Percentiles rank a stretch among this genome's conserved stretches.
Conservation (phyloP, 1,140 invertebrate genomes). For the Megalonaias nervosa region DNA sequence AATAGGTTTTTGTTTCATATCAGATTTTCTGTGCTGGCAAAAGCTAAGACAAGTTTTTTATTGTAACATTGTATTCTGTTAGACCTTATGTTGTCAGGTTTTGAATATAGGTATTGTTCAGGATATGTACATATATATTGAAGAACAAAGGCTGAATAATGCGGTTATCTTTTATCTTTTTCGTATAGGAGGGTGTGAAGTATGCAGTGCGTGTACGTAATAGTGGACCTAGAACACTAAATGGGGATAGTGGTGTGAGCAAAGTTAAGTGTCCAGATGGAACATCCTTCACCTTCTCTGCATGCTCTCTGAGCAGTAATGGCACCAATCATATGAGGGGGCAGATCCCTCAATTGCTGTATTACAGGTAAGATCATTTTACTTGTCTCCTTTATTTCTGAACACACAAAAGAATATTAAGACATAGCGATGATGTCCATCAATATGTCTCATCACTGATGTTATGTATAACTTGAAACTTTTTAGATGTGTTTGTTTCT, state of each 20-base stretch:
- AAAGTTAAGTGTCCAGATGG: slow-evolving; percentile 93
- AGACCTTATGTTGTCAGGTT: no score
- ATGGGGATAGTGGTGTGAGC: slow-evolving; percentile 90
- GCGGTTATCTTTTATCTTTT: slow-evolving; percentile 37
- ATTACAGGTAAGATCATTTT: slow-evolving; percentile 76
- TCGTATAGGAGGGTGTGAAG: slow-evolving; percentile 84
- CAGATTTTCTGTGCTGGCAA: no score
- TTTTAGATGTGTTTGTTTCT: no score
- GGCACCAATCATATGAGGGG: slow-evolving; percentile 94
- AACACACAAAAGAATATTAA: no score
- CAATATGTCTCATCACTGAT: no score
- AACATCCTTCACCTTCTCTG: slow-evolving; percentile 91
- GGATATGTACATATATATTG: background rate
- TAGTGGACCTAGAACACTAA: slow-evolving; percentile 89
- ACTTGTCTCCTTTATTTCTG: no score
- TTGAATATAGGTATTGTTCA: no score
- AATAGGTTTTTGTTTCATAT: no score
- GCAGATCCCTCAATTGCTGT: slow-evolving; percentile 95
- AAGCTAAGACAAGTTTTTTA: no score
- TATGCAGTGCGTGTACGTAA: slow-evolving; percentile 93
- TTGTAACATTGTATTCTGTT: no score
- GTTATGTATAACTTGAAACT: no score
- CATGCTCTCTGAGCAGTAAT: slow-evolving; percentile 94
- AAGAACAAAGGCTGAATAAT: background rate
- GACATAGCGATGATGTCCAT: no score